Base-by-base conservation (phyloP, 1,140 invertebrate species). In the Bombus confusus region DNA sequence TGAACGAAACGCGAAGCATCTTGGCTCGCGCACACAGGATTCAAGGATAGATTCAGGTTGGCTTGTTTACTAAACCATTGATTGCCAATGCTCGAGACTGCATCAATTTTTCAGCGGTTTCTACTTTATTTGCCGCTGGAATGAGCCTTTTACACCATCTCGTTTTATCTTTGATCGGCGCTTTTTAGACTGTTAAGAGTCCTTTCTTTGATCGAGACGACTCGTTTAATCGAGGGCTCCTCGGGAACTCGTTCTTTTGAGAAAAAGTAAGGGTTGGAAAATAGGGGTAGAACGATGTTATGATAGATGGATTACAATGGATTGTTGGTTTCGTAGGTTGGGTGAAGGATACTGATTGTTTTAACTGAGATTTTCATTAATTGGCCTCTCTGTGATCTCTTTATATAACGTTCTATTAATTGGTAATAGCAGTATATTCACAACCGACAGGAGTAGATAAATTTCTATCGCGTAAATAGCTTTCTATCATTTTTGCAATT, bases 71-170 rank as follows among this genome's bases (percentile, higher is more conserved):
- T 5, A 37, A 74, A 62, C 3, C 57, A 74, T 82, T n/a, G 57
- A 82, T 74, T 47, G 39, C n/a, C 37, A 41, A 57, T 57, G 43
- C 34, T 25, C 5, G 25, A 37, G 66, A 31, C 10, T 34, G 69
- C n/a, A 81, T 81, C 80, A 47, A 81, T 73, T n/a, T 73, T 73
- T 13, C 39, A 25, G 13, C 25, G 66, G 31, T 71, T 39, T 37
- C 64, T 9, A 6, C 18, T 22, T 66, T n/a, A 59, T 43, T 78
- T 43, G 39, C 1, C 25, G 57, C 13, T 31, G 37, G 1, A 41
- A 64, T 13, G 15, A 39, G 28, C 22, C 41, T 62, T 37, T 37
- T 22, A 4, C 8, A 39, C 52, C 9, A 18, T n/a, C 52, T 8
- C 25, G 74, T 25, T 41, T 52, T 34, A 13, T 9, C 41, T 72